Evolutionary conservation across 2,888 invertebrate species (phyloP).

Genomic region (Volucella zonaria): DNA sequence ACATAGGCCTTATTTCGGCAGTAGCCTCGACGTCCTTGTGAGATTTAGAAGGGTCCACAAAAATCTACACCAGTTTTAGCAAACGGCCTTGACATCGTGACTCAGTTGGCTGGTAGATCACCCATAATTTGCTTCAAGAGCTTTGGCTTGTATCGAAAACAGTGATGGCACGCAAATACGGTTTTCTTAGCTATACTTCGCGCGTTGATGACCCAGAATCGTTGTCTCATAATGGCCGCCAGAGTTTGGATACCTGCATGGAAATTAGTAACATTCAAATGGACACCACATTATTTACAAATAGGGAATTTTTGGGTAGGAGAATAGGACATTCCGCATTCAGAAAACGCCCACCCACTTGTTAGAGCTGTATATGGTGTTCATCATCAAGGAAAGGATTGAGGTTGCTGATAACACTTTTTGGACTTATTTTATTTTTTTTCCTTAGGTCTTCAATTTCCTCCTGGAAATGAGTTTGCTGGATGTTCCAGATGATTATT

Average conservation of each 20-base stretch:
- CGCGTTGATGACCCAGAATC: no score
- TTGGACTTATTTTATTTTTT: conserved; percentile 18
- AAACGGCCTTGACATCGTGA: conserved; percentile 11
- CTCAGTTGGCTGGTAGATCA: neutral
- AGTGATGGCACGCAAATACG: conserved; percentile 20
- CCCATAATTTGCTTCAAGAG: conserved; percentile 14
- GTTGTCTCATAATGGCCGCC: conserved; percentile 50
- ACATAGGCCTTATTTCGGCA: neutral
- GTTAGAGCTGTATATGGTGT: neutral
- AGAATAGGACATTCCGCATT: conserved; percentile 18
- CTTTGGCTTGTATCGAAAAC: conserved; percentile 9
- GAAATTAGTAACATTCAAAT: conserved; percentile 61
- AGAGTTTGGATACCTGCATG: conserved; percentile 65
- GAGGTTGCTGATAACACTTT: conserved; percentile 9
- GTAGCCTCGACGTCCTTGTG: conserved; percentile 19
- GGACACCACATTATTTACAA: conserved; percentile 21
- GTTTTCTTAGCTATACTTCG: no score
- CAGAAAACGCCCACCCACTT: conserved; percentile 22
- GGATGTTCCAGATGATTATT: conserved; percentile 17
- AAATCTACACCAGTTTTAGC: conserved; percentile 8
- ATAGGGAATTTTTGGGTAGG: conserved; percentile 17
- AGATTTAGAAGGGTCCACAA: conserved; percentile 18
- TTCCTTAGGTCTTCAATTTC: conserved; percentile 26
- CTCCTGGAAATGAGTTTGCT: conserved; percentile 33
- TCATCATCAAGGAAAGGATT: conserved; percentile 21